Evolutionary conservation across 2,797 vertebrate genomes (phyloP).

Genomic region (Xyrichtys novacula): DNA sequence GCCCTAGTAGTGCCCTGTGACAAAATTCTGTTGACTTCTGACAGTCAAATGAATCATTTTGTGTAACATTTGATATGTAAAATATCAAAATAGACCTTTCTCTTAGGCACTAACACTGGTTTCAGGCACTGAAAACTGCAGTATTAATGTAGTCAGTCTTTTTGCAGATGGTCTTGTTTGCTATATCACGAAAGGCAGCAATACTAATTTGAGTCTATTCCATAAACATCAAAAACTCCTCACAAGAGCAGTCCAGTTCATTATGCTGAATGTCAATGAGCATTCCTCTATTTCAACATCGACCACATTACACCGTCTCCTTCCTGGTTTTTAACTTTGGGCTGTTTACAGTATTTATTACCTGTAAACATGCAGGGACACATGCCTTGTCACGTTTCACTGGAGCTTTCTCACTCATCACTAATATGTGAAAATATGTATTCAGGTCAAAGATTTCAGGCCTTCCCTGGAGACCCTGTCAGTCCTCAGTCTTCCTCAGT

Average conservation of each 20-base stretch:
- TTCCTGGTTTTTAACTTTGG: conserved; percentile 65
- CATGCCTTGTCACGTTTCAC: conserved; percentile 75
- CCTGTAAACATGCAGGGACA: conserved; percentile 78
- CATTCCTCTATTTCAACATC: conserved; percentile 52
- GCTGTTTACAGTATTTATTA: conserved; percentile 71
- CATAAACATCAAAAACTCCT: too few species aligned
- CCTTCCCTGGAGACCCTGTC: conserved; percentile 71
- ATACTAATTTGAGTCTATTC: too few species aligned
- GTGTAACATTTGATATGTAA: too few species aligned
- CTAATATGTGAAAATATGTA: conserved; percentile 82
- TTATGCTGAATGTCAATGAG: conserved; percentile 66
- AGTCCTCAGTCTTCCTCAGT: conserved; percentile 63
- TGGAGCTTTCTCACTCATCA: conserved; percentile 72
- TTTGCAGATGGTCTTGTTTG: too few species aligned
- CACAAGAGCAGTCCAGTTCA: conserved; percentile 24
- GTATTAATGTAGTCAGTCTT: too few species aligned
- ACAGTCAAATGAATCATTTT: too few species aligned
- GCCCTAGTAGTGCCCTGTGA: too few species aligned
- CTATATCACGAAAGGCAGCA: too few species aligned
- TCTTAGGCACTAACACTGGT: too few species aligned
- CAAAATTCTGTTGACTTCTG: too few species aligned
- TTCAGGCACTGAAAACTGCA: too few species aligned
- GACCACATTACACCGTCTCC: conserved; percentile 59
- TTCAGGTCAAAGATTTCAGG: conserved; percentile 79
- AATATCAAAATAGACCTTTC: too few species aligned